These are phyloP conservation scores for Drymonia ruficornis DNA, from an alignment of 2,888 invertebrate species.

Conservation along the genomic window DNA sequence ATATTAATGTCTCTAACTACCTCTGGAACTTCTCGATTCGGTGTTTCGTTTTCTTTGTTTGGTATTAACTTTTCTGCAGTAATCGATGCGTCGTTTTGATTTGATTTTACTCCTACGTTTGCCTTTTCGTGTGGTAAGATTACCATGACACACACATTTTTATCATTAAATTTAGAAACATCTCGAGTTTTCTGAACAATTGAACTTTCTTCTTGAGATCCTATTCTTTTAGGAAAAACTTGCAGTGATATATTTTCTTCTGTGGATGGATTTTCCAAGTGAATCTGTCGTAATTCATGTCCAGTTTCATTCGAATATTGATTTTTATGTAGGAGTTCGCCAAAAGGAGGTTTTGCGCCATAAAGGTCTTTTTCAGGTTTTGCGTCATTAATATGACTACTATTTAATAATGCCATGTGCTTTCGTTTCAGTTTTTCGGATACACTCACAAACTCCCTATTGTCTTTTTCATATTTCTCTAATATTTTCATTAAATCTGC, in stretches of 20 bases:
- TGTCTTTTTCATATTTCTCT: constrained; percentile 58
- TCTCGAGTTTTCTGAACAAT: not conserved
- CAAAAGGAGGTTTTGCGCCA: constrained; percentile 13
- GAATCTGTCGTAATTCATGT: constrained; percentile 5
- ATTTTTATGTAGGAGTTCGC: constrained; percentile 8
- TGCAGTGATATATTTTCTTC: constrained; percentile 4
- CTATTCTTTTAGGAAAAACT: not conserved
- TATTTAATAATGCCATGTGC: constrained; percentile 11
- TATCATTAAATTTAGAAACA: not conserved
- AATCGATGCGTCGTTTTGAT: not conserved
- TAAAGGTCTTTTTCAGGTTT: constrained; percentile 3
- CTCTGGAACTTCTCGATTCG: constrained; percentile 5
- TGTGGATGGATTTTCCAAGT: constrained; percentile 5
- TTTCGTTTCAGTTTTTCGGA: constrained; percentile 40
- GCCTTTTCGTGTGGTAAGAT: not conserved
- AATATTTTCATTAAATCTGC: constrained; percentile 47
- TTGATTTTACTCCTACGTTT: not conserved
- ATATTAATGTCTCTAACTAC: not conserved
- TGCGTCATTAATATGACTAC: not conserved
- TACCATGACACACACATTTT: not conserved
- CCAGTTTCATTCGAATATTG: constrained; percentile 7
- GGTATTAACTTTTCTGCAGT: not conserved
- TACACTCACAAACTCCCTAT: constrained; percentile 53
- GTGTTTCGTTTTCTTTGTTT: not conserved
- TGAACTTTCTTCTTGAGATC: not conserved